Conservation (phyloP, 2,797 vertebrate genomes). For the Takifugu ocellatus region DNA sequence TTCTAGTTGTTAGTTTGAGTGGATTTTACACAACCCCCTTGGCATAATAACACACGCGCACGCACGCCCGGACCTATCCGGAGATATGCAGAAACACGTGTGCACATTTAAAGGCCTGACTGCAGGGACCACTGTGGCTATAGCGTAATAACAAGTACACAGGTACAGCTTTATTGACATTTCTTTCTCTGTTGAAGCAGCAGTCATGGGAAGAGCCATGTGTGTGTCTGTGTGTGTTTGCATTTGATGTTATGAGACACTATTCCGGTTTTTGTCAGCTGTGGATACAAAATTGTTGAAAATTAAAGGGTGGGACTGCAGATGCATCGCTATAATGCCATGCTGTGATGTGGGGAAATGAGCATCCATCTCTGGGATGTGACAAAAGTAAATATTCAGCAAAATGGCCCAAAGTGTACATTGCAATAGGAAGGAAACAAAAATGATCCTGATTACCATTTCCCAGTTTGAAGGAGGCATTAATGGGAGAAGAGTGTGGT, state of each 20-base stretch:
- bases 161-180: not conserved
- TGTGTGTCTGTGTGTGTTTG: constrained; percentile 8
- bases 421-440: constrained; percentile 11
- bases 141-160: constrained; percentile 37
- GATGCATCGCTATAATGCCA: constrained; percentile 23
- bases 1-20: constrained; percentile 70
- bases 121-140: constrained; percentile 40
- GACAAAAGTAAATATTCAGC: constrained; percentile 28
- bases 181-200: constrained; percentile 3
- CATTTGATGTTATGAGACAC: too few relatives aligned
- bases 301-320: constrained; percentile 40
- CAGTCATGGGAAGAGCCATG: constrained; percentile 17
- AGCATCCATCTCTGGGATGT: constrained; percentile 34
- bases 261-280: constrained; percentile 9
- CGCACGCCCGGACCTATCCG: constrained; percentile 26
- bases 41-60: constrained; percentile 44
- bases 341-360: constrained; percentile 41
- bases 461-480: constrained; percentile 13
- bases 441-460: constrained; percentile 19
- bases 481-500: constrained; percentile 14
- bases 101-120: constrained; percentile 41
- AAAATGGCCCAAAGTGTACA: constrained; percentile 29
- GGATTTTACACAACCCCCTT: constrained; percentile 60
- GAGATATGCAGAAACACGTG: constrained; percentile 31
- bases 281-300: constrained; percentile 23